These are phyloP conservation scores for Patella pellucida DNA, from an alignment of 2,888 invertebrate species.

Conservation along the genomic window DNA sequence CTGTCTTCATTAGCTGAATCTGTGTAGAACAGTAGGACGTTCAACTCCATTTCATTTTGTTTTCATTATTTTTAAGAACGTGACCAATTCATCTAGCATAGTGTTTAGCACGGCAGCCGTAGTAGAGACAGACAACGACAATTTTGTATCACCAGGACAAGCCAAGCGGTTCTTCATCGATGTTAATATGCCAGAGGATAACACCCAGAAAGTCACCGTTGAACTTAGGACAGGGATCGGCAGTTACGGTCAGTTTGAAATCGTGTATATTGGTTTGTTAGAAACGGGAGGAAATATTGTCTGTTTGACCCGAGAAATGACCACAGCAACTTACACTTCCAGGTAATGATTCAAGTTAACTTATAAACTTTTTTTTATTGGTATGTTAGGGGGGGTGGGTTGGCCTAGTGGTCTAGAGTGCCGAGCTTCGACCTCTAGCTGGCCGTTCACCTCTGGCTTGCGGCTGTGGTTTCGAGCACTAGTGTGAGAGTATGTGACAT, in stretches of 20 bases:
- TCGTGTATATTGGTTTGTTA: slow-evolving; percentile 48
- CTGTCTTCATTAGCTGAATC: no score
- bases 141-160: slow-evolving; percentile 39
- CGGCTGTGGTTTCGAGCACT: no score
- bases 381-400: no score
- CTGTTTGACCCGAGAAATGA: slow-evolving; percentile 40
- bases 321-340: background rate
- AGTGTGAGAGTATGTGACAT: no score
- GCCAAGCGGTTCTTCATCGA: slow-evolving; percentile 42
- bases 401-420: no score
- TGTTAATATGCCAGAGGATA: slow-evolving; percentile 35
- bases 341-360: background rate
- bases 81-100: slow-evolving; percentile 28
- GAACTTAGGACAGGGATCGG: slow-evolving; percentile 41
- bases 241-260: slow-evolving; percentile 44
- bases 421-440: no score
- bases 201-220: slow-evolving; percentile 36
- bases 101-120: slow-evolving; percentile 39
- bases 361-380: no score
- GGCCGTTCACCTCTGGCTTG: no score
- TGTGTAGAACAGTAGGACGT: no score
- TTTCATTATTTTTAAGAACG: slow-evolving; percentile 24
- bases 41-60: no score
- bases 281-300: slow-evolving; percentile 56
- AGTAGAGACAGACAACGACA: slow-evolving; percentile 34